Evolutionary conservation across 2,113 vertebrate species (phyloP), one percentile per base, ranked within the genome.

Genomic region (Natator depressus): DNA sequence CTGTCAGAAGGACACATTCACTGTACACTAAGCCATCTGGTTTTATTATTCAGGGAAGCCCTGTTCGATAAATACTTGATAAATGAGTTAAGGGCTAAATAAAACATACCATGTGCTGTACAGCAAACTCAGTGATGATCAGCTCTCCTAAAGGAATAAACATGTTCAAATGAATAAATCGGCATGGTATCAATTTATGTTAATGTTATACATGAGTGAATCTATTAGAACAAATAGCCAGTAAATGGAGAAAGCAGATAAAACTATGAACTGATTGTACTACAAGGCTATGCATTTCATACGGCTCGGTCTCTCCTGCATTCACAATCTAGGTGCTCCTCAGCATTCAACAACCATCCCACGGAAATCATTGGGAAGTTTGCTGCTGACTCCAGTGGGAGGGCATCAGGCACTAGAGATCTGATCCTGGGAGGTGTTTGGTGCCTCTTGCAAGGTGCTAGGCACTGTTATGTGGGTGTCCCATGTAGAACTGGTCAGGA

Each of bases 81-180:
- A 96, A 96, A 96, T 94, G 93, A 93, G 84, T 94, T 93, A 95
- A 94, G 85, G 80, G 89, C 72, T 88, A 95, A 97, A 97, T 96
- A 96, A 97, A 97, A 95, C 87, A 89, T 72, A 80, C 59, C 76
- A 82, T 83, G 80, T 94, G 89, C 81, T 50, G 10, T 13, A 87
- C 54, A 93, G 65, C 76, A 85, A 96, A 75, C 88, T 86, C 82
- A 93, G 54, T 29, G 38, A 47, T 49, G n/a, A 84, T 4, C 65
- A 31, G 42, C 75, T 84, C 80, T 90, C 93, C 89, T 95, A 94
- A 96, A 94, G 57, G 88, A 95, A 47, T 57, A 91, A 97, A 93
- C 75, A 88, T 85, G 81, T 88, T 90, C 84, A 53, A 88, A 92
- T 91, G 89, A 90, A 95, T 94, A 90, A 95, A 96, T 96, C 86